Conservation (phyloP, 1,140 invertebrate species). For the Drosophila ohnishii region DNA sequence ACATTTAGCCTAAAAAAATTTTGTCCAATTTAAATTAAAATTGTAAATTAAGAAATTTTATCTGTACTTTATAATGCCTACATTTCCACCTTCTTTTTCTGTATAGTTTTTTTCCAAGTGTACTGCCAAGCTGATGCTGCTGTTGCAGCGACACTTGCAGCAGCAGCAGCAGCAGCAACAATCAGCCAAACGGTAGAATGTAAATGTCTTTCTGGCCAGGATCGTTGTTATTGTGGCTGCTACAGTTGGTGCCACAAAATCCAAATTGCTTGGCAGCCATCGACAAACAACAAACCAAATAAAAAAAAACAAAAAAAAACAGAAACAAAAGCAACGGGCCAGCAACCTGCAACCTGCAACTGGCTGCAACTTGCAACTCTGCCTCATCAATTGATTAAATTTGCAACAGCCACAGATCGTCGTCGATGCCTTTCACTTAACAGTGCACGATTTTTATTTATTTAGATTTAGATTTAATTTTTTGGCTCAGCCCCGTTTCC, state of each 20-base stretch:
- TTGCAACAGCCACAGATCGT: constrained; percentile 73
- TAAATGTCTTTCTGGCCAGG: constrained; percentile 80
- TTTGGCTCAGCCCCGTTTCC: constrained; percentile 10
- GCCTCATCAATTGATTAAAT: constrained; percentile 81
- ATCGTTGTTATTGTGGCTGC: constrained; percentile 54
- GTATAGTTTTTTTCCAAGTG: background rate
- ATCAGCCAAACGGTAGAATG: constrained; percentile 73
- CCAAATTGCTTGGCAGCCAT: constrained; percentile 72
- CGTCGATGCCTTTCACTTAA: constrained; percentile 79
- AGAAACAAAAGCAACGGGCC: constrained; percentile 58
- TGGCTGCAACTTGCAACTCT: constrained; percentile 47
- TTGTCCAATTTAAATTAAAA: too few relatives aligned
- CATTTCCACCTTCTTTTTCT: background rate
- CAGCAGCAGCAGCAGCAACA: constrained; percentile 54
- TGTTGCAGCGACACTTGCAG: constrained; percentile 66
- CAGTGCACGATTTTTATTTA: constrained; percentile 79
- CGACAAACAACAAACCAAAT: constrained; percentile 59
- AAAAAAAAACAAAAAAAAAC: too few relatives aligned
- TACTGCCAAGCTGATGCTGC: constrained; percentile 44
- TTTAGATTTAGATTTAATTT: constrained; percentile 81
- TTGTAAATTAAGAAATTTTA: background rate
- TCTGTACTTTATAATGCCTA: too few relatives aligned
- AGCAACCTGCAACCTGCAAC: constrained; percentile 61
- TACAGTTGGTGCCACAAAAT: constrained; percentile 69
- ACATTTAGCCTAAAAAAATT: too few relatives aligned